phyloP scores from a whole-genome alignment of 64 coral and sea anemone genomes.

The Acropora tenuis region DNA sequence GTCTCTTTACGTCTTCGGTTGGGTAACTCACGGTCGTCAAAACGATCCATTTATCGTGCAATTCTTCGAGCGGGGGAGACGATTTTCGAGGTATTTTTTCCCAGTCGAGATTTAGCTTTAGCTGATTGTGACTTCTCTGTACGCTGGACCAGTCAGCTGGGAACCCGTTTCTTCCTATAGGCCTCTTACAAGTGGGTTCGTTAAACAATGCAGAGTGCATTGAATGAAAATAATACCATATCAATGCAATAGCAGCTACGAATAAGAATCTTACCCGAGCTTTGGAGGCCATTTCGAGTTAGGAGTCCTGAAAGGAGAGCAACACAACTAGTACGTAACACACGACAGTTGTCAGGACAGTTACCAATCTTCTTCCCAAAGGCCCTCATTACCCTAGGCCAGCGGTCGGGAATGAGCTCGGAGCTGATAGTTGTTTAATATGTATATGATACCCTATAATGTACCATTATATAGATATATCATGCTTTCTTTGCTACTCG shows the following conservation, averaged over 20 bases:
- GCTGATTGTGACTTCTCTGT: background rate
- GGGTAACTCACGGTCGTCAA: constrained; percentile 72
- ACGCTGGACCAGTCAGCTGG: background rate
- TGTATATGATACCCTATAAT: no score
- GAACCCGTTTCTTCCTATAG: no score
- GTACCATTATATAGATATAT: no score
- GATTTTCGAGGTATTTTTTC: constrained; percentile 43
- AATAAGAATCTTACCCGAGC: background rate
- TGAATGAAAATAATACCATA: background rate
- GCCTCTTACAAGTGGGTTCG: background rate
- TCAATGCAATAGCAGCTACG: background rate
- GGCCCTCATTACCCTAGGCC: no score
- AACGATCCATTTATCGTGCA: constrained; percentile 85
- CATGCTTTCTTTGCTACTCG: no score
- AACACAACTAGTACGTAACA: no score
- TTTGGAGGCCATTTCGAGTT: background rate
- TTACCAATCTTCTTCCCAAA: no score
- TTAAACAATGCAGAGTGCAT: background rate
- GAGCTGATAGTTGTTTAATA: no score
- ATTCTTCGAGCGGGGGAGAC: constrained; percentile 24
- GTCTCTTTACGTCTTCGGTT: constrained; percentile 80
- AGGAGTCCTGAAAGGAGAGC: no score
- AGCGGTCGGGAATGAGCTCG: no score
- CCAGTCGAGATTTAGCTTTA: constrained; percentile 16
- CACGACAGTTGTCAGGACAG: no score